These are phyloP conservation scores for Sicus ferrugineus DNA, from an alignment of 2,888 invertebrate genomes.

Conservation along the genomic window DNA sequence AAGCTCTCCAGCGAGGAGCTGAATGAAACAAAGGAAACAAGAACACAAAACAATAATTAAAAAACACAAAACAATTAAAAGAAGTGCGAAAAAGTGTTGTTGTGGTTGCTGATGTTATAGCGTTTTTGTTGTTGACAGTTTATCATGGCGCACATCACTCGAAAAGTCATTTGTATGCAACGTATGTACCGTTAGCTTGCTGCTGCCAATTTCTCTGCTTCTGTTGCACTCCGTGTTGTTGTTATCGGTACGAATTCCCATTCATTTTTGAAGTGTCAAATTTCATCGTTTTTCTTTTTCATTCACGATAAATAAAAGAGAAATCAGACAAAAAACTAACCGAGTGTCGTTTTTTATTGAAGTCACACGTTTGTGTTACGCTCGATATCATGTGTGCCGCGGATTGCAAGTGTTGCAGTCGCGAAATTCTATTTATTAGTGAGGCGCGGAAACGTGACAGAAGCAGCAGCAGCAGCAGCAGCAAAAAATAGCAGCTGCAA, in stretches of 20 bases:
- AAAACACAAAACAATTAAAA: background rate
- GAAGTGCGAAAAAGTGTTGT: background rate
- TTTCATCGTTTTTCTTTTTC: background rate
- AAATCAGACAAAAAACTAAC: background rate
- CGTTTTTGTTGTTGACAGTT: constrained; percentile 7
- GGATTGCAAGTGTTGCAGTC: constrained; percentile 3
- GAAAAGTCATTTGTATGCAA: constrained; percentile 32
- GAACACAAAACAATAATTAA: background rate
- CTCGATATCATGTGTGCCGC: background rate
- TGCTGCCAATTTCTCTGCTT: background rate
- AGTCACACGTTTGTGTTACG: constrained; percentile 1
- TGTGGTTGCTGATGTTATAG: background rate
- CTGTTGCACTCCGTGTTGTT: background rate
- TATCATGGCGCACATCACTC: constrained; percentile 19
- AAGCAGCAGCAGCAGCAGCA: background rate
- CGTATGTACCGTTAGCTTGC: constrained; percentile 23
- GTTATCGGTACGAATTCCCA: constrained; percentile 20
- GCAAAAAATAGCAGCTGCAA: constrained; percentile 7
- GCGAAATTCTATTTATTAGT: constrained; percentile 11
- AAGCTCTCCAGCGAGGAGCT: background rate
- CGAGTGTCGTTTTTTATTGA: constrained; percentile 13
- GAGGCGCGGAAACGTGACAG: background rate
- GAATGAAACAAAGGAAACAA: background rate
- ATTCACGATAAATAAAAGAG: background rate
- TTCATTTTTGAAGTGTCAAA: constrained; percentile 7